A percentile compares a stretch with the other conserved stretches of the same genome.
Evolutionary conservation across 2,888 invertebrate species (phyloP).

Genomic region (Brachylomia viminalis): DNA sequence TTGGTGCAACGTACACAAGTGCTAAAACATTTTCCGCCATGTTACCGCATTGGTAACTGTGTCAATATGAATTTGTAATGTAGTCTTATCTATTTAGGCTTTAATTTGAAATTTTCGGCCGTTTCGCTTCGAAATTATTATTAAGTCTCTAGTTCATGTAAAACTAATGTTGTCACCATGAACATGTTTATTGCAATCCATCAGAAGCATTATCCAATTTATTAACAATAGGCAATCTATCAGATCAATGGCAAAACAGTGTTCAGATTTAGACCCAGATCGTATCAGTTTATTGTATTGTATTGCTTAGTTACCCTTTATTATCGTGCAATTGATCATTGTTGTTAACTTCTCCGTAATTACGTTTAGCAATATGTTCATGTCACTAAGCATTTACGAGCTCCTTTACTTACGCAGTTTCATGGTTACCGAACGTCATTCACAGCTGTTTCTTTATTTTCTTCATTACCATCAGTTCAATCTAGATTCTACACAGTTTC

Average conservation of each 20-base stretch:
- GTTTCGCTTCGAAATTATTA: background rate
- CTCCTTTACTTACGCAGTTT: constrained; percentile 7
- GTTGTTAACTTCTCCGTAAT: constrained; percentile 44
- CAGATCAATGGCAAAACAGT: constrained; percentile 48
- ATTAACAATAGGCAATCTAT: constrained; percentile 51
- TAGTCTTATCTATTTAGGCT: constrained; percentile 26
- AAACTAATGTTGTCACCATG: constrained; percentile 23
- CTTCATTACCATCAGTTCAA: background rate
- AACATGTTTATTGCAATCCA: constrained; percentile 32
- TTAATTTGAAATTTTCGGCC: constrained; percentile 17
- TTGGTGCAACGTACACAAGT: constrained; percentile 52
- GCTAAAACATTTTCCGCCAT: constrained; percentile 30
- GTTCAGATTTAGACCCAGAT: constrained; percentile 53
- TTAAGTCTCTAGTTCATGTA: constrained; percentile 2
- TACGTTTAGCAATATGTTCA: constrained; percentile 31
- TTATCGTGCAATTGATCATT: constrained; percentile 45
- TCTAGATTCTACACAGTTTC: background rate
- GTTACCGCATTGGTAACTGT: constrained; percentile 51
- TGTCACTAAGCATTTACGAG: constrained; percentile 18
- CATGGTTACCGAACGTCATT: background rate
- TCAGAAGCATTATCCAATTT: constrained; percentile 40
- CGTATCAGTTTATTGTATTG: constrained; percentile 55
- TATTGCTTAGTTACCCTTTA: constrained; percentile 33
- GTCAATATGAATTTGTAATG: constrained; percentile 31
- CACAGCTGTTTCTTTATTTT: background rate